A percentile compares a stretch with the other conserved stretches of the same genome.
Evolutionary conservation across 1,140 invertebrate species (phyloP).

Genomic region (Heliconius melpomene): DNA sequence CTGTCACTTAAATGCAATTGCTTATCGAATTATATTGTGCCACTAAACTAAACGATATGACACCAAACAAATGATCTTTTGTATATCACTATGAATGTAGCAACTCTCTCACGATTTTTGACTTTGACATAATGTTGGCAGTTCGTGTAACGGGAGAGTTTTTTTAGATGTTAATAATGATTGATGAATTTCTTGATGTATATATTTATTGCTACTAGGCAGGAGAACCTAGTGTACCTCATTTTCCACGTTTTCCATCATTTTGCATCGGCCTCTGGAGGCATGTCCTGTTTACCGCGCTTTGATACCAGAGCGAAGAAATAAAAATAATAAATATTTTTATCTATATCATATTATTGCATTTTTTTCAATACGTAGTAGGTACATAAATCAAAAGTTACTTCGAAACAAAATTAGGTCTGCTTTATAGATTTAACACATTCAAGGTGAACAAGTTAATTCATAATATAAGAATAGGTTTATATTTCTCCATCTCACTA

Average conservation of each 20-base stretch:
- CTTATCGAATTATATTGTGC: conserved; percentile 66
- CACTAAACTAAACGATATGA: conserved; percentile 49
- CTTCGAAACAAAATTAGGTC: neutral
- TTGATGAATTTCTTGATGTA: neutral
- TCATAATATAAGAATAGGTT: neutral
- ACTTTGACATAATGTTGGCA: conserved; percentile 43
- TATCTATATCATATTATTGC: neutral
- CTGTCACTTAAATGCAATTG: conserved; percentile 67
- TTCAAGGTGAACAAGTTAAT: conserved; percentile 60
- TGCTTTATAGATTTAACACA: conserved; percentile 52
- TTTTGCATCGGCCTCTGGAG: too few species aligned
- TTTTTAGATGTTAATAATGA: conserved; percentile 19
- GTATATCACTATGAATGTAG: conserved; percentile 47
- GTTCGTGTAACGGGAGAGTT: conserved; percentile 34
- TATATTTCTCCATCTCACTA: neutral
- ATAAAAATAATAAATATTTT: too few species aligned
- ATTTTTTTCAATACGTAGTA: neutral
- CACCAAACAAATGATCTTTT: conserved; percentile 59
- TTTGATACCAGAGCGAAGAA: too few species aligned
- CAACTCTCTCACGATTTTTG: conserved; percentile 65
- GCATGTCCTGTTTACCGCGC: too few species aligned
- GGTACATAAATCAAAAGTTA: neutral
- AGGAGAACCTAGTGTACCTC: too few species aligned
- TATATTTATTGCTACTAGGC: neutral
- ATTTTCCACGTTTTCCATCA: too few species aligned